A percentile compares a stretch with the other conserved stretches of the same genome.
Conservation (phyloP, 2,888 invertebrate species). For the Agonum fuliginosum region DNA sequence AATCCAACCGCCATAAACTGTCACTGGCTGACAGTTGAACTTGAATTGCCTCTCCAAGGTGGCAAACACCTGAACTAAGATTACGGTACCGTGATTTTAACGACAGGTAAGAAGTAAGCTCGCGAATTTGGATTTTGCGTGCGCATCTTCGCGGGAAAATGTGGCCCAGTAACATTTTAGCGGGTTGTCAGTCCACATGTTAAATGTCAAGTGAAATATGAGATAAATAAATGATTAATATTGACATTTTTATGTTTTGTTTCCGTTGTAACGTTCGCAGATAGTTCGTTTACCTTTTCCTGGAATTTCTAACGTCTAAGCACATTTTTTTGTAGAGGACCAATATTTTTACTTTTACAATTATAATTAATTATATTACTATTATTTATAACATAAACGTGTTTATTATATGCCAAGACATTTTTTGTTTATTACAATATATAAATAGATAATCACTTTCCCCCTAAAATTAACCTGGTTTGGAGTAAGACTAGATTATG, state of each 20-base stretch:
- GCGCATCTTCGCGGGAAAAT: slow-evolving; percentile 28
- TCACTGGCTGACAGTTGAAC: slow-evolving; percentile 10
- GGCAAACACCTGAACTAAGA: slow-evolving; percentile 27
- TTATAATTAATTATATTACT: too few relatives aligned
- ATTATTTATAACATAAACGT: too few relatives aligned
- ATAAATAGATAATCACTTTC: too few relatives aligned
- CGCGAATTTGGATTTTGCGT: slow-evolving; percentile 36
- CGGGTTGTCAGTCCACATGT: slow-evolving; percentile 28
- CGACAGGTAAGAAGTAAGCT: slow-evolving; percentile 12
- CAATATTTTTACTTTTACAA: too few relatives aligned
- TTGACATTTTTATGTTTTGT: not conserved
- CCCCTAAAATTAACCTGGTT: too few relatives aligned
- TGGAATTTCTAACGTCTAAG: not conserved
- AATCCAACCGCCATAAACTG: slow-evolving; percentile 6
- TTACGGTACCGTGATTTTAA: slow-evolving; percentile 19
- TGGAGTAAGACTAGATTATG: too few relatives aligned
- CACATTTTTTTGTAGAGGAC: not conserved
- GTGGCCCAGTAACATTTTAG: slow-evolving; percentile 3
- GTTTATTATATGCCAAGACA: too few relatives aligned
- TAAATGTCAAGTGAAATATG: slow-evolving; percentile 17
- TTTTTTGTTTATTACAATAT: too few relatives aligned
- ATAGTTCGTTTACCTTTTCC: slow-evolving; percentile 15
- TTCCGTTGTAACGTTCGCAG: slow-evolving; percentile 14
- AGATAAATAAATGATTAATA: slow-evolving; percentile 4
- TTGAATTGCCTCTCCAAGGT: not conserved